Percentiles rank a stretch among this genome's conserved stretches.
phyloP scores from a whole-genome alignment of 2,113 vertebrate species.

The Ameiurus melas region DNA sequence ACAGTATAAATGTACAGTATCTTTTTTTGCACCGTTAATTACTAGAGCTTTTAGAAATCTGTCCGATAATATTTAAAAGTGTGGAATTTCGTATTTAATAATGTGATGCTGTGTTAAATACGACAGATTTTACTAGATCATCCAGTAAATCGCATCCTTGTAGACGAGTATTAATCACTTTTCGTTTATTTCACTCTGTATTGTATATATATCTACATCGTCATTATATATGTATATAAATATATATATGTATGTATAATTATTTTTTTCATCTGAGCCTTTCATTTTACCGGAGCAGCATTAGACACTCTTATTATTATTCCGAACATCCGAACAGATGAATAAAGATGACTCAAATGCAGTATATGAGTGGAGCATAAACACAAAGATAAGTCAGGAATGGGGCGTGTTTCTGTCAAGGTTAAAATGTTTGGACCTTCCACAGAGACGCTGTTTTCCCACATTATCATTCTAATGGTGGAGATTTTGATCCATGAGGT shows the following conservation, averaged over 20 bases:
- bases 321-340: background rate
- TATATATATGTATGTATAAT: no score
- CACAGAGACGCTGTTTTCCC: background rate
- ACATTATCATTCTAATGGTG: background rate
- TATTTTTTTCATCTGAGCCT: background rate
- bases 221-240: no score
- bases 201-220: no score
- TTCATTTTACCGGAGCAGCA: background rate
- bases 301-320: background rate
- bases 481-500: background rate
- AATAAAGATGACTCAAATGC: slow-evolving; percentile 6
- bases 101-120: no score
- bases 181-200: no score
- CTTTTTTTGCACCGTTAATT: background rate
- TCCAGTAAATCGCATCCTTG: no score
- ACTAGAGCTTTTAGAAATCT: background rate
- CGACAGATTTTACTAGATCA: no score
- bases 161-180: no score
- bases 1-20: no score
- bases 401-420: background rate
- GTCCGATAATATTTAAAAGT: no score
- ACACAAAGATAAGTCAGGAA: background rate
- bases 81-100: no score
- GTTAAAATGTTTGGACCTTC: background rate
- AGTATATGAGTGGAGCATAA: background rate